phyloP scores from a whole-genome alignment of 2,113 vertebrate genomes.

The Vidua chalybeata region DNA sequence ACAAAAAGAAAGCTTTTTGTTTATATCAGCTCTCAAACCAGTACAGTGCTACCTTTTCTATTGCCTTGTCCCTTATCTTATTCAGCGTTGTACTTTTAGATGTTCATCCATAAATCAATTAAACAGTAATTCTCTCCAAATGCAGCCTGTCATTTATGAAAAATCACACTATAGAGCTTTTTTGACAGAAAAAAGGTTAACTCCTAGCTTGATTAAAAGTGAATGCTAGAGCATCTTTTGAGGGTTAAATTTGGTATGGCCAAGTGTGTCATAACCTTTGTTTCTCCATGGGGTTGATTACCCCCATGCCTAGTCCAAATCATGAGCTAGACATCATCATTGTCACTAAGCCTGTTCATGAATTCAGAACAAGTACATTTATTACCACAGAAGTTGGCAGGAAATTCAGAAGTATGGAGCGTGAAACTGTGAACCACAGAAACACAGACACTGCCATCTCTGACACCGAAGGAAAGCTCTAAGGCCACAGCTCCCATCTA shows the following conservation, averaged over 20 bases:
- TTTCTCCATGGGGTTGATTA: background rate
- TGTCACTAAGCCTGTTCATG: background rate
- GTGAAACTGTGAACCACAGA: background rate
- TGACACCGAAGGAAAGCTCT: background rate
- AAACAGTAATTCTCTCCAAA: background rate
- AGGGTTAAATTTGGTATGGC: background rate
- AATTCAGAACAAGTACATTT: background rate
- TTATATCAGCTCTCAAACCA: background rate
- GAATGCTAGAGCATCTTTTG: background rate
- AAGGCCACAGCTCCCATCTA: background rate
- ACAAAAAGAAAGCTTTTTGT: background rate
- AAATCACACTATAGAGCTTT: background rate
- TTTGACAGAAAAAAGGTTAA: background rate
- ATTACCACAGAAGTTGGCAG: background rate
- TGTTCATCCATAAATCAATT: background rate
- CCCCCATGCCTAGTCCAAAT: background rate
- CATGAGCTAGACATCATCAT: rapidly evolving
- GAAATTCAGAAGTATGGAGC: background rate
- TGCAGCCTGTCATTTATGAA: background rate
- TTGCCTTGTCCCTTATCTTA: background rate
- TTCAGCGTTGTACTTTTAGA: background rate
- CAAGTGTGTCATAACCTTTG: background rate
- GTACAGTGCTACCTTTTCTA: background rate
- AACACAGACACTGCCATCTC: background rate
- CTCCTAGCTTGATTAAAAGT: background rate